Conservation (phyloP, 2,888 invertebrate species). For the Apotomis capreana region DNA sequence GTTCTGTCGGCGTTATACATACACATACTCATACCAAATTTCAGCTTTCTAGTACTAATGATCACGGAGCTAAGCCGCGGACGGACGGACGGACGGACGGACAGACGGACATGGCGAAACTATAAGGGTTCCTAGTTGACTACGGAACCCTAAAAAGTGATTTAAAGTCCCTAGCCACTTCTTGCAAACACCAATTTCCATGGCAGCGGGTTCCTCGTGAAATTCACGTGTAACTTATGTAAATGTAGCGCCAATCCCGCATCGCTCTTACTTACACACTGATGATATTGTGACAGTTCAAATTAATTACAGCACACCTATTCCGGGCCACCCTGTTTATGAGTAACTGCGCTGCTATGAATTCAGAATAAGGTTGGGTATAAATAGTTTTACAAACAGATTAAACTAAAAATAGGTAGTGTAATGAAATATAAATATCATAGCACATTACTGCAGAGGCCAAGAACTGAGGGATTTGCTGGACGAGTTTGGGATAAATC, state of each 20-base stretch:
- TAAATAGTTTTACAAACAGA: constrained; percentile 8
- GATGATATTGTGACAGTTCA: constrained; percentile 52
- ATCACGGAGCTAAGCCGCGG: no score
- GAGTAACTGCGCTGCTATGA: background rate
- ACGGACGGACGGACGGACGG: no score
- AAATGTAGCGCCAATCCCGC: constrained; percentile 57
- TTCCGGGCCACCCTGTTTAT: constrained; percentile 16
- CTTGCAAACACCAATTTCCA: constrained; percentile 44
- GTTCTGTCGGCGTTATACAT: no score
- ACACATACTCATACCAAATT: no score
- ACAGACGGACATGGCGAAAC: no score
- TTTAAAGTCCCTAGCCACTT: constrained; percentile 4
- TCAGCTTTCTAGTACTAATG: no score
- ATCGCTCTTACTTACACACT: constrained; percentile 52
- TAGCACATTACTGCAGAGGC: background rate
- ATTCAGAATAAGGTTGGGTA: background rate
- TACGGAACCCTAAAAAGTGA: no score
- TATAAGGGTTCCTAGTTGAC: no score
- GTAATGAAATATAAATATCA: background rate
- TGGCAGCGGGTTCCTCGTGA: constrained; percentile 45
- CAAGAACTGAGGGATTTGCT: no score
- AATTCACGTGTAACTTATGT: constrained; percentile 61
- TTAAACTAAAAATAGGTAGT: no score
- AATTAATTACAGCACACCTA: constrained; percentile 51
- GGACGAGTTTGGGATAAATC: no score